phyloP scores from a whole-genome alignment of 2,113 vertebrate genomes.

The Gymnorhina tibicen region DNA sequence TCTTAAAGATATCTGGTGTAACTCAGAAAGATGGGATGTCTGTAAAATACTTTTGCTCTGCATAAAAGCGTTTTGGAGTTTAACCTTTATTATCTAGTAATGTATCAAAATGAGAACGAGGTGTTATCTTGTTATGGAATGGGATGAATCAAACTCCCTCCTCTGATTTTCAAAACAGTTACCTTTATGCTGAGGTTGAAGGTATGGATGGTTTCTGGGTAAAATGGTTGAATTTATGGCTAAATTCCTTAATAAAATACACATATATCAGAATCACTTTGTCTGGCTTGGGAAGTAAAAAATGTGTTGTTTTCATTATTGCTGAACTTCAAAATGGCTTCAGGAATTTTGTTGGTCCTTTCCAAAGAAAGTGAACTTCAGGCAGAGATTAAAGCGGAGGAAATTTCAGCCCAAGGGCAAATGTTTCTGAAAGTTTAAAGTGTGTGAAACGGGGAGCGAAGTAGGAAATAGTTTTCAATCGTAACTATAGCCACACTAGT shows the following conservation, averaged over 20 bases:
- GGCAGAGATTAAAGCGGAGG: constrained; percentile 59
- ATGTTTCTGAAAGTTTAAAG: constrained; percentile 50
- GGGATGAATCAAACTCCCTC: constrained; percentile 24
- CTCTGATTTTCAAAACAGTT: constrained; percentile 13
- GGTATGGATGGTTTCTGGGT: not conserved
- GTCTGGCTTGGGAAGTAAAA: not conserved
- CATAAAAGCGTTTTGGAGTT: not conserved
- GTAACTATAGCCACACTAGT: constrained; percentile 24
- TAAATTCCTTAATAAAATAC: not conserved
- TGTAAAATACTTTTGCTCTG: not conserved
- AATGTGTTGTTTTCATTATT: constrained; percentile 48
- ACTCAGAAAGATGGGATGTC: not conserved
- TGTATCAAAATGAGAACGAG: not conserved
- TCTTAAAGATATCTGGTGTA: not conserved
- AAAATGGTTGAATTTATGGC: not conserved
- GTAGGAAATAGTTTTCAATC: constrained; percentile 53
- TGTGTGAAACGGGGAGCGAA: constrained; percentile 27
- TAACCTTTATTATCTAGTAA: constrained; percentile 3
- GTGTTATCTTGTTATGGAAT: constrained; percentile 7
- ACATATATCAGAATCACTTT: constrained; percentile 21
- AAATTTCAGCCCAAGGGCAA: constrained; percentile 60
- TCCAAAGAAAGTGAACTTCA: constrained; percentile 41
- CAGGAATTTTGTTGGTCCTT: constrained; percentile 37
- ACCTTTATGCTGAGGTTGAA: not conserved
- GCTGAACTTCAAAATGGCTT: constrained; percentile 46